These are phyloP conservation scores for Ophion obscuratus DNA, from an alignment of 2,888 invertebrate genomes.

Conservation along the genomic window DNA sequence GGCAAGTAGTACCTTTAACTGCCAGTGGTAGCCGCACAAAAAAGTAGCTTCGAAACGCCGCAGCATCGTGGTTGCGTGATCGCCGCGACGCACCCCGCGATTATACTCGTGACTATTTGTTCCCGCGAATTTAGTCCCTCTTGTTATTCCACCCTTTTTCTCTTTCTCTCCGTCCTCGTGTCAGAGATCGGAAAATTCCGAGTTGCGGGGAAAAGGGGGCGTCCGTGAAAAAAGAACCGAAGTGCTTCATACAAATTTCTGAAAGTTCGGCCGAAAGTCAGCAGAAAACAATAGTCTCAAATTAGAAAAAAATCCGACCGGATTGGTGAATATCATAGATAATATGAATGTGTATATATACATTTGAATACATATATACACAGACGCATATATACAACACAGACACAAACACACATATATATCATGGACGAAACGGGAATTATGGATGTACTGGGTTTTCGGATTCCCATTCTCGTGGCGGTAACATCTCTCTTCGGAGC, in stretches of 20 bases:
- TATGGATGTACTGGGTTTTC: slow-evolving; percentile 55
- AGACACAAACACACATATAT: not conserved
- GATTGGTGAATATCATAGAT: not conserved
- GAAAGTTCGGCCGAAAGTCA: slow-evolving; percentile 14
- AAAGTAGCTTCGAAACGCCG: slow-evolving; percentile 53
- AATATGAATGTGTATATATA: not conserved
- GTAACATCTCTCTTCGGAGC: slow-evolving; percentile 70
- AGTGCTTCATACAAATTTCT: slow-evolving; percentile 7
- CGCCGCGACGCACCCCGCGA: slow-evolving; percentile 52
- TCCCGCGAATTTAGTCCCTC: slow-evolving; percentile 26
- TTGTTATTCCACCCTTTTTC: not conserved
- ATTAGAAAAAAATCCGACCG: not conserved
- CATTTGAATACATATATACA: not conserved
- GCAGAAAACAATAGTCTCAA: not conserved
- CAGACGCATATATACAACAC: not conserved
- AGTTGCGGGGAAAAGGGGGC: not conserved
- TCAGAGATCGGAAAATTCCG: not conserved
- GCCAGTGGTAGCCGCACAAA: slow-evolving; percentile 27
- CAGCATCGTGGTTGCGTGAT: slow-evolving; percentile 67
- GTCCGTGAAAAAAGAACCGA: not conserved
- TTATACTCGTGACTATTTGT: slow-evolving; percentile 17
- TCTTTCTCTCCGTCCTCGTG: not conserved
- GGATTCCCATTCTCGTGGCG: slow-evolving; percentile 64
- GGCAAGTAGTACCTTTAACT: slow-evolving; percentile 34
- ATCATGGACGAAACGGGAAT: slow-evolving; percentile 64